Evolutionary conservation across 2,888 invertebrate species (phyloP).

Genomic region (Eupithecia centaureata): DNA sequence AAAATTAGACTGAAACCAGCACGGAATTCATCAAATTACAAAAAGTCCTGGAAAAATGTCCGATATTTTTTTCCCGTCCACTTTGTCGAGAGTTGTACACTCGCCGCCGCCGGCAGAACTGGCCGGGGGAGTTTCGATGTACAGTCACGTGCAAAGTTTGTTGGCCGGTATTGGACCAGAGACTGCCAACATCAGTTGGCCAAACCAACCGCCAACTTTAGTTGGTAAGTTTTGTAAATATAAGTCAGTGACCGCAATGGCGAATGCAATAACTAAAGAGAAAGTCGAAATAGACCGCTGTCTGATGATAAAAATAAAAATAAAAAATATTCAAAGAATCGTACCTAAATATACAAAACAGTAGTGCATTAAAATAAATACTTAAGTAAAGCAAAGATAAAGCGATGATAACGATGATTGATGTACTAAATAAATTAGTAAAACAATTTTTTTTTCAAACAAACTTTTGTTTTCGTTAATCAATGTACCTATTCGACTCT

Average conservation of each 20-base stretch:
- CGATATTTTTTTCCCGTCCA: conserved; percentile 42
- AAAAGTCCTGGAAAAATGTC: conserved; percentile 47
- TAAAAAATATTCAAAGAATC: too few species aligned
- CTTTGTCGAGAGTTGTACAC: conserved; percentile 24
- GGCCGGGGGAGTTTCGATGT: conserved; percentile 7
- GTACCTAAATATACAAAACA: too few species aligned
- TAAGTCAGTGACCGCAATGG: not conserved
- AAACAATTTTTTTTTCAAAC: too few species aligned
- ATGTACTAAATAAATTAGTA: too few species aligned
- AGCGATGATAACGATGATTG: too few species aligned
- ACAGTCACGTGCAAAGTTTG: conserved; percentile 13
- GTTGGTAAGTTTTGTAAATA: not conserved
- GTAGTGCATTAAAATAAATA: too few species aligned
- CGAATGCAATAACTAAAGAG: not conserved
- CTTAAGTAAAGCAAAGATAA: too few species aligned
- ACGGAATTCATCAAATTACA: conserved; percentile 51
- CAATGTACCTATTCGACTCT: too few species aligned
- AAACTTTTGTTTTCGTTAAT: too few species aligned
- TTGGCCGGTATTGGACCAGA: conserved; percentile 4
- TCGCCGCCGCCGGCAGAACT: not conserved
- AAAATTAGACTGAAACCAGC: conserved; percentile 31
- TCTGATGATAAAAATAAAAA: too few species aligned
- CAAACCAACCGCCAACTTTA: conserved; percentile 14
- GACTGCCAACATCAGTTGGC: conserved; percentile 4
- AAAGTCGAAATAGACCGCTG: too few species aligned